Evolutionary conservation across 2,888 invertebrate species (phyloP).

Genomic region (Drosophila paranaensis): DNA sequence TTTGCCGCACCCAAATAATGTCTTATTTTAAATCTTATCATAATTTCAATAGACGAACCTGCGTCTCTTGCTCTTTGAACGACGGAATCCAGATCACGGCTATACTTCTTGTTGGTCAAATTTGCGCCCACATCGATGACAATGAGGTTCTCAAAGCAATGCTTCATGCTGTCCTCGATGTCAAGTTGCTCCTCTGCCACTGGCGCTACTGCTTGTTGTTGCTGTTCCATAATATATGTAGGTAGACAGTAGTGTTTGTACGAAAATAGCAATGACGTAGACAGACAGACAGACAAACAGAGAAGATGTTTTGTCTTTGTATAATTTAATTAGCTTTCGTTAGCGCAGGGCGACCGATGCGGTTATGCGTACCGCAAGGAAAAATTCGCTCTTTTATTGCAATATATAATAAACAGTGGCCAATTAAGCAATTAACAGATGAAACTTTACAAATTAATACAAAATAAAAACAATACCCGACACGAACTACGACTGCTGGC

Average conservation of each 20-base stretch:
- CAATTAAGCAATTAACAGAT: constrained; percentile 54
- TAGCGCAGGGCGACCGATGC: constrained; percentile 54
- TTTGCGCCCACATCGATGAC: constrained; percentile 96
- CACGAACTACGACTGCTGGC: constrained; percentile 74
- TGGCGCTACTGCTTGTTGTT: constrained; percentile 47
- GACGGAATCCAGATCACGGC: constrained; percentile 95
- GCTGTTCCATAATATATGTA: constrained; percentile 39
- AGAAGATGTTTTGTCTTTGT: constrained; percentile 51
- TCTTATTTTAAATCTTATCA: constrained; percentile 57
- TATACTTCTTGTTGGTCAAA: constrained; percentile 96
- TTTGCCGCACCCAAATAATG: constrained; percentile 62
- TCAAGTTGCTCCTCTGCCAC: constrained; percentile 65
- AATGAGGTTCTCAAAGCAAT: constrained; percentile 95
- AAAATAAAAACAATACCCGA: constrained; percentile 74
- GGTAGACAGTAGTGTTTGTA: constrained; percentile 42
- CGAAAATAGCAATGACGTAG: constrained; percentile 82
- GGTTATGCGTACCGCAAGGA: constrained; percentile 46
- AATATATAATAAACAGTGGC: constrained; percentile 54
- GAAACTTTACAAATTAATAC: constrained; percentile 55
- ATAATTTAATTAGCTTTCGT: constrained; percentile 68
- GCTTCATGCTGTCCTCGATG: constrained; percentile 87
- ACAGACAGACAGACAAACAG: constrained; percentile 36
- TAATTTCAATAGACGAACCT: constrained; percentile 86
- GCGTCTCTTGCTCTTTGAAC: constrained; percentile 96
- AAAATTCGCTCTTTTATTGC: constrained; percentile 25